A percentile compares a stretch with the other conserved stretches of the same genome.
Evolutionary conservation across 53 echinoderm and acorn worm genomes (phyloP).

Genomic region (Zoroaster sp.): DNA sequence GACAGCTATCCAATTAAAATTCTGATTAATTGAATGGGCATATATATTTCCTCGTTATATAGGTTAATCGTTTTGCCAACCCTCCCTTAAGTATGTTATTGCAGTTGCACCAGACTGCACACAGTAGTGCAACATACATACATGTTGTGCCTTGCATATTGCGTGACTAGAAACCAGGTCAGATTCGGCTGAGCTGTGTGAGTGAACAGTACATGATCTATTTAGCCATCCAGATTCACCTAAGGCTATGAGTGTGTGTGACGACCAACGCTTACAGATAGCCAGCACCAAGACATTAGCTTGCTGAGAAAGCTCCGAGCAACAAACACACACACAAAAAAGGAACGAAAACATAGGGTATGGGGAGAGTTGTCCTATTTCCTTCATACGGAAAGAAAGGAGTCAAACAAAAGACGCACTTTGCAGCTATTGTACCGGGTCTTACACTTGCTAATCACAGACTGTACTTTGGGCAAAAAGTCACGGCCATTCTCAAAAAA

Average conservation of each 20-base stretch:
- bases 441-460: slow-evolving; percentile 8
- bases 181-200: slow-evolving; percentile 14
- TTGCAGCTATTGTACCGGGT: slow-evolving; percentile 21
- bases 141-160: not conserved
- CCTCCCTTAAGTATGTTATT: slow-evolving; percentile 34
- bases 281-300: not conserved
- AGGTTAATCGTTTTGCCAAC: slow-evolving; percentile 50
- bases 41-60: not conserved
- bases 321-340: not conserved
- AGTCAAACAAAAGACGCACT: slow-evolving; percentile 25
- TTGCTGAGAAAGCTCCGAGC: slow-evolving; percentile 1
- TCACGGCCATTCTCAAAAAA: slow-evolving; percentile 26
- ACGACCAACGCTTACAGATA: not conserved
- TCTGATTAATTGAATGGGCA: slow-evolving; percentile 12
- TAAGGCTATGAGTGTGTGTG: slow-evolving; percentile 28
- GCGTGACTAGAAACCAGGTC: slow-evolving; percentile 57
- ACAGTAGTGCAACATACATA: not conserved
- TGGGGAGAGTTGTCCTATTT: not conserved
- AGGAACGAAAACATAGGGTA: not conserved
- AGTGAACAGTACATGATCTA: slow-evolving; percentile 49
- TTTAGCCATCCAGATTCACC: slow-evolving; percentile 19
- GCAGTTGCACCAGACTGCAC: slow-evolving; percentile 12
- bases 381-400: slow-evolving; percentile 20
- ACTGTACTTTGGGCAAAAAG: slow-evolving; percentile 41
- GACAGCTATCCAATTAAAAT: slow-evolving; percentile 13